Conservation (phyloP, 2,888 invertebrate genomes). For the Busseola fusca region DNA sequence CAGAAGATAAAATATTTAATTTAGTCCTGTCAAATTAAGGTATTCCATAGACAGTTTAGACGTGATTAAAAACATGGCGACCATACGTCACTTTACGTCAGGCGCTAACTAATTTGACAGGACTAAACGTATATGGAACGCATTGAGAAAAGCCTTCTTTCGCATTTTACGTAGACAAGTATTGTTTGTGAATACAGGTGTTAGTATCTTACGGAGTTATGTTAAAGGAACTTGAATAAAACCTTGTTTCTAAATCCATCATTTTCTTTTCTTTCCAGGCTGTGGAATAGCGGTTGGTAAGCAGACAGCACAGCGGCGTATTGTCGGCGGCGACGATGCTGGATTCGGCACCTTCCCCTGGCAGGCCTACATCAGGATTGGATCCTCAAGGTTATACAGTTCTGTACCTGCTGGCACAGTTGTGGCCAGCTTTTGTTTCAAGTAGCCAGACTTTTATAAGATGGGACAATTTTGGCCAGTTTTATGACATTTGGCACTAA, state of each 20-base stretch:
- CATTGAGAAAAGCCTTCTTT: no score
- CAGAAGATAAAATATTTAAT: no score
- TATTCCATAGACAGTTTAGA: no score
- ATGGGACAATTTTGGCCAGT: background rate
- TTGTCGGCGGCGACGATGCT: conserved; percentile 97
- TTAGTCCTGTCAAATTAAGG: no score
- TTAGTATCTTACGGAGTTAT: no score
- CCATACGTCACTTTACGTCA: no score
- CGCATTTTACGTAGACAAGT: no score
- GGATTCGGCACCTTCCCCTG: conserved; percentile 98
- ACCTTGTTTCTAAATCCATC: background rate
- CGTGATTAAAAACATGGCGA: no score
- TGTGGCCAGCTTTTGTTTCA: background rate
- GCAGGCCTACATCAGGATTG: conserved; percentile 98
- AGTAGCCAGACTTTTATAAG: background rate
- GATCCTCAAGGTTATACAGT: conserved; percentile 92
- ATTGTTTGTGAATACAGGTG: no score
- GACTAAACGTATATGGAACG: no score
- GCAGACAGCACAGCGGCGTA: conserved; percentile 95
- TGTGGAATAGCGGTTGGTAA: conserved; percentile 96
- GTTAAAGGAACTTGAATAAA: background rate
- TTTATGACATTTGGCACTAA: no score
- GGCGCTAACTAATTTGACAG: no score
- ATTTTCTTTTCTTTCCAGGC: conserved; percentile 89
- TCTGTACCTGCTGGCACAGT: conserved; percentile 25